phyloP scores from a whole-genome alignment of 2,113 vertebrate species.

The Neodontobutis hainanensis region DNA sequence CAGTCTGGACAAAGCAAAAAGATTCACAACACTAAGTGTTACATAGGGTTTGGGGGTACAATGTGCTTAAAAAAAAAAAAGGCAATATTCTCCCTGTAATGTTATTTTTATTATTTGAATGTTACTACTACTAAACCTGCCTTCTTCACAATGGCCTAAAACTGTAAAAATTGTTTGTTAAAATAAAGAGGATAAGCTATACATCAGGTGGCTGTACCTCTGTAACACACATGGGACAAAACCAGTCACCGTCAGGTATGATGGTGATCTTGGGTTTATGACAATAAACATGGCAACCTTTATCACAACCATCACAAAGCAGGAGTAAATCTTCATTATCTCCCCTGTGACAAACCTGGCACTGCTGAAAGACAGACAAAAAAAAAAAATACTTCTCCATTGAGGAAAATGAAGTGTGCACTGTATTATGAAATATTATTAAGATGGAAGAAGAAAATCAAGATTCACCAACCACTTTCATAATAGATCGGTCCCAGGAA shows the following conservation, averaged over 20 bases:
- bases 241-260: slow-evolving; percentile 96
- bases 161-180: no score
- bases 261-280: slow-evolving; percentile 93
- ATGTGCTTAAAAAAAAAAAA: no score
- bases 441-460: background rate
- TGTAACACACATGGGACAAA: slow-evolving; percentile 92
- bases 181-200: background rate
- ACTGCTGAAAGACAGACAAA: slow-evolving; percentile 82
- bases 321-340: slow-evolving; percentile 95
- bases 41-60: no score
- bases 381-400: no score
- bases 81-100: no score
- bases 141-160: no score
- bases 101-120: no score
- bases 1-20: slow-evolving; percentile 35
- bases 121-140: no score
- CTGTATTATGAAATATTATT: slow-evolving; percentile 3
- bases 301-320: slow-evolving; percentile 95
- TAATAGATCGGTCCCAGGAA: slow-evolving; percentile 94
- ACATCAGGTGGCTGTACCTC: slow-evolving; percentile 81
- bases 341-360: slow-evolving; percentile 93
- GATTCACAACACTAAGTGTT: background rate
- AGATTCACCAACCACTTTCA: slow-evolving; percentile 91
- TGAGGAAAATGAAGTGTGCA: no score
- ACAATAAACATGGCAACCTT: slow-evolving; percentile 97